Evolutionary conservation across 2,888 invertebrate species (phyloP), one percentile per base, ranked within the genome.

Genomic region (Chrysina gloriosa): DNA sequence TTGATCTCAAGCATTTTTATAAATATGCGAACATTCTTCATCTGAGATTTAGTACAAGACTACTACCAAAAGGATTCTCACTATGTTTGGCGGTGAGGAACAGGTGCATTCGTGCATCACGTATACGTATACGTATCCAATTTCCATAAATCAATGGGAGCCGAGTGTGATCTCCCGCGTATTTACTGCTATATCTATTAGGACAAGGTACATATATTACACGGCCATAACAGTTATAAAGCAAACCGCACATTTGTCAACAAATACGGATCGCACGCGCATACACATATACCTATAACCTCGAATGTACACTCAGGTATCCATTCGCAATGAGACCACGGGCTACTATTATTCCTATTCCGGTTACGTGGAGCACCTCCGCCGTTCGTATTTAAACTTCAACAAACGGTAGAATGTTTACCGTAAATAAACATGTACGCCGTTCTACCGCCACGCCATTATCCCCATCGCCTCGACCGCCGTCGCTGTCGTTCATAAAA

Each of bases 401-500:
- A 72, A 71, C 72, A 69, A 72, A 68, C 76, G 52, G 31, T 74
- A 73, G 74, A 75, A 69, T 72, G 74, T 75, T 75, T 74, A 73
- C 75, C 77, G 78, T 80, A 78, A 78, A 81, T 77, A 81, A 80
- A 80, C 81, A 78, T 52, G 5, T 31, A 52, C 2, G 39, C 29
- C 48, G 48, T 21, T 5, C 4, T 16, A 31, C 29, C 31, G 9
- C 16, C 31, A 31, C 52, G 19, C 19, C 19, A 45, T 45, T 45
- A 45, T 16, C 45, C 21, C 45, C 45, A 16, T 2, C 42, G 1
- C 16, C 3, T 52, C 11, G 7, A 52, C 29, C 7, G 29, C 31
- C 25, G 16, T 31, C 31, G 78, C 76, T 79, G 81, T 77, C 79
- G 76, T 79, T 76, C 79, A 80, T 81, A 80, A 81, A 81, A 81